Conservation (phyloP, 2,113 vertebrate genomes). For the Rallus limicola region DNA sequence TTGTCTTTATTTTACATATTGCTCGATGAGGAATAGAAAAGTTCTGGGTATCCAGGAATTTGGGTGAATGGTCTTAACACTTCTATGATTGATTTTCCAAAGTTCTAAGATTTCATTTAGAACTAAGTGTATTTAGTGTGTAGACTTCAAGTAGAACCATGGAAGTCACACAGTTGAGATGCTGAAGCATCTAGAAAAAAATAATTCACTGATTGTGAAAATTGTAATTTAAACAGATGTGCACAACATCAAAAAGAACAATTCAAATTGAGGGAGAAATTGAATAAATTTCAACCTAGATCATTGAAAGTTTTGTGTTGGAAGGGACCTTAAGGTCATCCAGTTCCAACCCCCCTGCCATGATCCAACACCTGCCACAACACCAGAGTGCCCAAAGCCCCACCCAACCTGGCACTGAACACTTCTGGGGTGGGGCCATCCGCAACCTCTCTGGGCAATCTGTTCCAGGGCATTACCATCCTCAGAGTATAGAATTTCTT, state of each 20-base stretch:
- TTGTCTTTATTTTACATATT: background rate
- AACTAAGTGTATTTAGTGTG: background rate
- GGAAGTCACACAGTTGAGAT: background rate
- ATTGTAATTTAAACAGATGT: background rate
- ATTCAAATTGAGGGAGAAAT: background rate
- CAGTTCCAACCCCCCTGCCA: too few relatives aligned
- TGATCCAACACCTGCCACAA: too few relatives aligned
- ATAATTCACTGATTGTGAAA: background rate
- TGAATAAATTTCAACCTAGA: background rate
- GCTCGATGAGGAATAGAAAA: background rate
- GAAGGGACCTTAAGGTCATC: too few relatives aligned
- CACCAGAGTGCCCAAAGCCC: too few relatives aligned
- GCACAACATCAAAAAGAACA: fast-evolving
- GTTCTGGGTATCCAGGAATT: background rate
- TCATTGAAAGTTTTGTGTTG: too few relatives aligned
- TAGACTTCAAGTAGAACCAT: background rate
- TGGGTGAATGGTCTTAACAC: background rate
- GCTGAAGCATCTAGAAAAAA: background rate
- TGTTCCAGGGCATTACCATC: too few relatives aligned
- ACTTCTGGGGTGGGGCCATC: too few relatives aligned
- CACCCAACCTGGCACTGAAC: too few relatives aligned
- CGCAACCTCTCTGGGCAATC: too few relatives aligned
- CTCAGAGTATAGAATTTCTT: too few relatives aligned
- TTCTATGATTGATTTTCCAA: background rate
- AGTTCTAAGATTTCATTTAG: background rate